A percentile compares a stretch with the other conserved stretches of the same genome.
Evolutionary conservation across 2,113 vertebrate species (phyloP).

Genomic region (Burhinus oedicnemus): DNA sequence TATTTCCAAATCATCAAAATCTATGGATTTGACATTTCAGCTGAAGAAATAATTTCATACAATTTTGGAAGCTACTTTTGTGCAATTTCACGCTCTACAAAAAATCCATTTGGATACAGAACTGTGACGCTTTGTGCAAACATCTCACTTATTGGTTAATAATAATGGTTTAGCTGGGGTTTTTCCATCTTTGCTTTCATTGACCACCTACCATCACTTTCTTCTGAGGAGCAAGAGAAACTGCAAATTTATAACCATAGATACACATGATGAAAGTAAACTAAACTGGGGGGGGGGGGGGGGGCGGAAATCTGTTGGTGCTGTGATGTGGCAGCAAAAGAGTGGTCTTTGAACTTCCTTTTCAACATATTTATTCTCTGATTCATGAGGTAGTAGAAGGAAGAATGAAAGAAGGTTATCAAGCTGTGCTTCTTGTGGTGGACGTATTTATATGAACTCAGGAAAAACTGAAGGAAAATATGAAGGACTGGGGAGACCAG

Average conservation of each 20-base stretch:
- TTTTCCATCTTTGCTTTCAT: slow-evolving; percentile 24
- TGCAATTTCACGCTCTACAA: slow-evolving; percentile 67
- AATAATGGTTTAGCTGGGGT: not conserved
- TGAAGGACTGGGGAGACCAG: not conserved
- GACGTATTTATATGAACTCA: rapidly evolving
- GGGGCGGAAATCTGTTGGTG: rapidly evolving
- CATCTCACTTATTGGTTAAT: not conserved
- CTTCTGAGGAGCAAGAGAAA: not conserved
- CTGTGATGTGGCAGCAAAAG: not conserved
- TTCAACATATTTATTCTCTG: not conserved
- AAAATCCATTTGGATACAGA: slow-evolving; percentile 61
- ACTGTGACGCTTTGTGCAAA: slow-evolving; percentile 27
- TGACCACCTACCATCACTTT: slow-evolving; percentile 12
- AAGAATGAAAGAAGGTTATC: not conserved
- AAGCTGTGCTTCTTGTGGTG: not conserved
- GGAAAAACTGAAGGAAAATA: not conserved
- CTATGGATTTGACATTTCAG: slow-evolving; percentile 56
- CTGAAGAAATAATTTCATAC: slow-evolving; percentile 63
- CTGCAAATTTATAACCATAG: not conserved
- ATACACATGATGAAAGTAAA: not conserved
- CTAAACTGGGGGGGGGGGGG: not conserved
- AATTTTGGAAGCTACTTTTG: slow-evolving; percentile 59
- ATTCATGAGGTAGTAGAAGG: not conserved
- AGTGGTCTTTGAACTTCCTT: not conserved
- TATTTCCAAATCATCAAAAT: slow-evolving; percentile 65